Evolutionary conservation across 2,113 vertebrate species (phyloP), one percentile per base, ranked within the genome.

Genomic region (Ginglymostoma cirratum): DNA sequence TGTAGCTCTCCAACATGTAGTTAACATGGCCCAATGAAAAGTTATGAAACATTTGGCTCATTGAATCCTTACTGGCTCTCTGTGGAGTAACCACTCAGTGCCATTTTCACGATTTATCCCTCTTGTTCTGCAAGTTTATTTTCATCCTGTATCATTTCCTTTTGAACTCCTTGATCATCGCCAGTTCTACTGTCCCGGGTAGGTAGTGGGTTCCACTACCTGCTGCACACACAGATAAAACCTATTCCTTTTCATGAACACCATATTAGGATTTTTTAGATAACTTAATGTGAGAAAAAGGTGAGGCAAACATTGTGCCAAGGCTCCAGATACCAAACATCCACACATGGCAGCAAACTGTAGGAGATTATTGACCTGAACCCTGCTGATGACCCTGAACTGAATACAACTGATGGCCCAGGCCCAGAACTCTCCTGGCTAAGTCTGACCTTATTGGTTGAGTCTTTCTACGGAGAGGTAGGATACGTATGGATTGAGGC

Each of bases 361-460:
- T 65, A 1, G 34, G 61, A 66, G 89, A 67, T 67, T 93, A 93
- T 93, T 93, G 89, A 93, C 42, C 65, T 93, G 89, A 93, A 61
- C 66, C 89, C 89, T 42, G 34, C 89, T 93, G 34, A n/a, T 93
- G 61, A 93, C 55, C 89, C 34, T 66, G 61, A 93, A 93, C 89
- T 66, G 55, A 66, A 67, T 66, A 61, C 55, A 93, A 93, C 89
- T 38, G 61, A n/a, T 93, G 61, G 89, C 55, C 89, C 55, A 66
- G 89, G 65, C n/a, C 48, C 5, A 92, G 89, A 92, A 66, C 38
- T 93, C 61, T 93, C 27, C 61, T 38, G n/a, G 89, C 61, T 66
- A 34, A 12, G 61, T 8, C 61, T 67, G 61, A 93, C 89, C 89
- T 93, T 38, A 67, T 10, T 23, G 89, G 61, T 93, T 93, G 61